Percentiles rank a stretch among this genome's conserved stretches.
Evolutionary conservation across 35 echinoderm and acorn worm genomes (phyloP).

Genomic region (Diadema setosum): DNA sequence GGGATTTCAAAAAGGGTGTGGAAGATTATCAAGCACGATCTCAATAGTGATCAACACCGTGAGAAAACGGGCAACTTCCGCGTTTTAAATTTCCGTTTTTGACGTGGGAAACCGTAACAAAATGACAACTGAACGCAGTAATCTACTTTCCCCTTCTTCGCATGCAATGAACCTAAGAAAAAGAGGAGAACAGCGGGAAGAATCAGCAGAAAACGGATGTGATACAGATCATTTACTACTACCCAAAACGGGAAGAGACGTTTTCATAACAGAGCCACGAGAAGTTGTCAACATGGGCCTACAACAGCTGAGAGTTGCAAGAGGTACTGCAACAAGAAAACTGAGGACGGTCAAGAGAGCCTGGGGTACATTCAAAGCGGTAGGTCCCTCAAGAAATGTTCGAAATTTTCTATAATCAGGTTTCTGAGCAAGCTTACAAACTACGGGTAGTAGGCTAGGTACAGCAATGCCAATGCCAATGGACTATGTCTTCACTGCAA

Average conservation of each 20-base stretch:
- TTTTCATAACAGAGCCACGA: not conserved
- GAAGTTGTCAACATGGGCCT: constrained; percentile 7
- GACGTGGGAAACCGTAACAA: not conserved
- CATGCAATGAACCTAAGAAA: not conserved
- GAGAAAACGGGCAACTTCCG: no score
- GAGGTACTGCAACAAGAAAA: not conserved
- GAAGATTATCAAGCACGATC: no score
- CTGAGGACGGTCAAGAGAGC: not conserved
- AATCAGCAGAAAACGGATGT: not conserved
- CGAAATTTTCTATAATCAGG: no score
- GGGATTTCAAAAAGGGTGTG: no score
- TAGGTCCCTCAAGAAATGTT: no score
- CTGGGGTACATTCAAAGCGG: constrained; percentile 9
- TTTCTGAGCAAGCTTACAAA: no score
- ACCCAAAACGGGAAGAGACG: not conserved
- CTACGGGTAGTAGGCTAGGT: no score
- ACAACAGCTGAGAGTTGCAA: not conserved
- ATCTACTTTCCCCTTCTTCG: not conserved
- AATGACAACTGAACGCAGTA: not conserved
- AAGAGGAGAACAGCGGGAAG: not conserved
- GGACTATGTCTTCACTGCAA: no score
- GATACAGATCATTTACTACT: not conserved
- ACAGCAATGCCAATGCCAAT: no score
- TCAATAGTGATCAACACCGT: no score
- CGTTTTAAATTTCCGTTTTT: no score